Conservation (phyloP, 2,797 vertebrate species). For the Megaceryle alcyon region DNA sequence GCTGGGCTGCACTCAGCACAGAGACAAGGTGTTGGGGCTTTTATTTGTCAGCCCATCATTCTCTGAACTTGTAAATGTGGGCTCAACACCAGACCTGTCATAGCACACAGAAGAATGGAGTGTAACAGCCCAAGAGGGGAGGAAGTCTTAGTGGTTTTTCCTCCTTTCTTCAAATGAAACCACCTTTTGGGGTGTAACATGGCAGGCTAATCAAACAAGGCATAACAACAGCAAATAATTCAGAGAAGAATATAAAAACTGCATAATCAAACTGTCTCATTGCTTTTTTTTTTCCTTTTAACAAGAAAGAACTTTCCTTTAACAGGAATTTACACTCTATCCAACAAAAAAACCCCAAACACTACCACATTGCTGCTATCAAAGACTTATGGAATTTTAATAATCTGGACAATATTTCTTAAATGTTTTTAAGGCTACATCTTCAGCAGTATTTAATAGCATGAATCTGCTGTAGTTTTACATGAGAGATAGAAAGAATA, state of each 20-base stretch:
- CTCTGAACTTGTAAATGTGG: neutral
- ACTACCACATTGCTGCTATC: neutral
- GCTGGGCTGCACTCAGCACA: neutral
- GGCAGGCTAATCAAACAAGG: neutral
- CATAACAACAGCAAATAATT: neutral
- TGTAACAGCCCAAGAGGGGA: neutral
- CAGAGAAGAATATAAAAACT: neutral
- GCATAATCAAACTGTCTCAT: neutral
- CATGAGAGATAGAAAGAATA: neutral
- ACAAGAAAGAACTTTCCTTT: neutral
- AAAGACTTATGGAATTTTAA: neutral
- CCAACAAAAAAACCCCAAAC: fast-evolving
- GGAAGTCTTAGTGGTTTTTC: neutral
- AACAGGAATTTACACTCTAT: neutral
- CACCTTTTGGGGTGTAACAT: neutral
- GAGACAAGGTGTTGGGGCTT: neutral
- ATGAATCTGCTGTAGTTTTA: neutral
- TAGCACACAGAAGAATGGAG: fast-evolving
- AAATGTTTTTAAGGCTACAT: neutral
- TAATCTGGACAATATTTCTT: neutral
- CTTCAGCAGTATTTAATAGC: neutral
- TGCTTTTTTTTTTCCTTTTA: neutral
- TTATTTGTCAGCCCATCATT: neutral
- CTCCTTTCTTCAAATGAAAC: neutral
- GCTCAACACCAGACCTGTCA: neutral